Evolutionary conservation across 2,113 vertebrate genomes (phyloP), one percentile per base, ranked within the genome.

Genomic region (Symphodus melops): DNA sequence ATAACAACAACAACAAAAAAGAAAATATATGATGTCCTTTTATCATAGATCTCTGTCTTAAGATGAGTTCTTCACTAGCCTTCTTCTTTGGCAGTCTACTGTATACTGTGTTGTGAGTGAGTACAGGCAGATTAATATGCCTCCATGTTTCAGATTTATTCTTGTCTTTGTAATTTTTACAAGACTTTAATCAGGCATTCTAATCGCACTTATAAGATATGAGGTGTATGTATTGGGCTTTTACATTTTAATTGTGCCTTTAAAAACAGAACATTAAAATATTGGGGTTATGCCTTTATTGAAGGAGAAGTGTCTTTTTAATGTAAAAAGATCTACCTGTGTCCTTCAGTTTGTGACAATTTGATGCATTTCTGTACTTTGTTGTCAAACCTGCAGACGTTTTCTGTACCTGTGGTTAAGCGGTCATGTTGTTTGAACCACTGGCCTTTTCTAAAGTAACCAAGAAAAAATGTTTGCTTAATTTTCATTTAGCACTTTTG

Each of bases 241-340:
- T 44, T 68, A 21, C 6, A 60, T 6, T 49, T 41, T 56, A 8
- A 52, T 66, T 62, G 73, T 89, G 89, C 86, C 87, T 88, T 88
- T 90, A 79, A 77, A 75, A n/a, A 52, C 21, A 2, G 42, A 36
- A 4, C 41, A 75, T 59, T 75, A 2, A 37, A 36, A 4, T 46
- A 75, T 59, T 75, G 25, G 17, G 41, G 8, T 14, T 28, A 20
- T 14, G 11, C 71, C 13, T 72, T 76, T 53, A 20, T 23, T 16
- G 52, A 37, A 53, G 13, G 4, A 36, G 4, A 16, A 51, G 16
- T 59, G 4, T 39, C 55, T 44, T 8, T 39, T 23, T 68, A 58
- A 48, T 14, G 14, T 54, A 20, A 11, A 21, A 61, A 7, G 37
- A 41, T 61, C 25, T 52, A 61, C 53, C n/a, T 8, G 10, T 57